Base-by-base conservation (phyloP, 2,113 vertebrate species). In the Morone saxatilis region DNA sequence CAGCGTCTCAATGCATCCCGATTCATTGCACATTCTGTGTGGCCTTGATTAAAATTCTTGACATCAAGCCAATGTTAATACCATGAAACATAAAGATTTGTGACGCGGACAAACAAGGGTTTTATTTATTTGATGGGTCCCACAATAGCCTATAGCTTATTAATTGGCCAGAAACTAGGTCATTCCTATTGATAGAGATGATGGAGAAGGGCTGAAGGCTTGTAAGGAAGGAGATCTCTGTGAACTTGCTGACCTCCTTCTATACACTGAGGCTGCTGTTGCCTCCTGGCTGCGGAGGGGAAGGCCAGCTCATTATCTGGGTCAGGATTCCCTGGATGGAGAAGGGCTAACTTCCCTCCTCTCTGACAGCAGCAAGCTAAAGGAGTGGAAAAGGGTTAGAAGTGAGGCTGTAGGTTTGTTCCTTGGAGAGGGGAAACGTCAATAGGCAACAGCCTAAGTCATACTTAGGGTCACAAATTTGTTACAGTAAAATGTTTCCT, bases 171-270 rank as follows among this genome's bases (percentile, higher is more conserved):
- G 65, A 85, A 92, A 92, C 62, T 86, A 90, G 85, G 83, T 83
- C 83, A 78, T 87, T 77, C 75, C 74, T 84, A 71, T 78, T 80
- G 76, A 86, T 53, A 59, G 53, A 77, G 61, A 81, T 73, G 83
- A 86, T 80, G 70, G 71, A 53, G 45, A 91, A 85, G 47, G 19
- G 53, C 31, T 68, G 17, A 45, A 68, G 47, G 73, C 83, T 43
- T 1, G 48, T 78, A 71, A 88, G 59, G 59, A 89, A 84, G 81
- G 70, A 87, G 84, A 90, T 56, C 67, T 90, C 69, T 0, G 0
- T 89, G 89, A 93, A 93, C 92, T 36, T 20, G 56, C 10, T 92
- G 91, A 91, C 84, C 88, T 79, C 86, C 41, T 76, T 47, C n/a
- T 68, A 57, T 66, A 78, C 82, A 81, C 78, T 13, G 72, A 80